Evolutionary conservation across 2,888 invertebrate species (phyloP), one percentile per base, ranked within the genome.

Genomic region (Drosophila kanekoi): DNA sequence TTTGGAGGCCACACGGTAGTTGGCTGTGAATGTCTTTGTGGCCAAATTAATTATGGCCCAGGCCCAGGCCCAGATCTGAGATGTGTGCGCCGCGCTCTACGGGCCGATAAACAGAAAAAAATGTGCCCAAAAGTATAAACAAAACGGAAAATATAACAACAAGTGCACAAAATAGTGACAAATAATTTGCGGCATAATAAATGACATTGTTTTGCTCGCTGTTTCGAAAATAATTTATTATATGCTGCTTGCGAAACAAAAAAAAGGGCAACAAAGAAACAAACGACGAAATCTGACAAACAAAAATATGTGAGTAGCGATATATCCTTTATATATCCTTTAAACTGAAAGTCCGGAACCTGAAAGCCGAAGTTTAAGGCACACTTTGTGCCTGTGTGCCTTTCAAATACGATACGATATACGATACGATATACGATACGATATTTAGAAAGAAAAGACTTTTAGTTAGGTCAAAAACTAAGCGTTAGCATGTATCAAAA

Each of bases 11-110:
- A 53, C 41, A 72, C 72, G 76, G 70, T 74, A 70, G 81, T 72
- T 54, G 43, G 53, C 54, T 16, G 35, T 64, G 64, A 57, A 70
- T 71, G 76, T 59, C 68, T 71, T 72, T 81, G 83, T 71, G 76
- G 77, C 78, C 78, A 86, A 86, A 88, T 85, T 88, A 85, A 85
- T 85, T 85, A 85, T 84, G 82, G n/a, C n/a, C n/a, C n/a, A n/a
- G n/a, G n/a, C n/a, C n/a, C n/a, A n/a, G 82, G 65, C 49, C 71
- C 74, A 66, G 59, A 71, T 52, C 66, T 66, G 53, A 63, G 77
- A 75, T 76, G 48, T 35, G 66, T 72, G 62, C 40, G 60, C 52
- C 54, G 51, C 54, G 47, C 71, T 63, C 68, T 86, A 53, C 77
- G 65, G 72, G 6, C 81, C 67, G 71, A 80, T 83, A 83, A 86